phyloP scores from a whole-genome alignment of 2,113 vertebrate species.

The Seriola dumerili region DNA sequence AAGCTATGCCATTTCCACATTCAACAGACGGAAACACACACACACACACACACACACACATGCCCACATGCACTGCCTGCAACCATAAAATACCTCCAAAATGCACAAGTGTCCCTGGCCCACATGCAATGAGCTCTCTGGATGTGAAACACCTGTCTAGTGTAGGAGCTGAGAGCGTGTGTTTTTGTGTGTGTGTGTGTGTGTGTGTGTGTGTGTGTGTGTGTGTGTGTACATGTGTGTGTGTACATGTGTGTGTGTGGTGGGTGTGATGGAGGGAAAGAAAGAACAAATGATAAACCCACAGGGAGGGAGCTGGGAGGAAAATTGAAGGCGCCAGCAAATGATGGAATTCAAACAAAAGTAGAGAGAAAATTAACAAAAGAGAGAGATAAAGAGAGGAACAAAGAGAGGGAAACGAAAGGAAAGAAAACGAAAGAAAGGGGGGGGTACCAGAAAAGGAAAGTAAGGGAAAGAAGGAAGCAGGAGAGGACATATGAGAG shows the following conservation, averaged over 20 bases:
- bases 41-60: constrained; percentile 4
- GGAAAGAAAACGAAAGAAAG: neutral
- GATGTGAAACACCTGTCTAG: constrained; percentile 32
- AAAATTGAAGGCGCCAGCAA: neutral
- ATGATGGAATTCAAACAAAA: constrained; percentile 19
- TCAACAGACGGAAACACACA: constrained; percentile 29
- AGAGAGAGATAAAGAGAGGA: neutral
- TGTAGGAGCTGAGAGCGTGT: constrained; percentile 23
- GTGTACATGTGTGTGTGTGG: neutral
- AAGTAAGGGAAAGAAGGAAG: neutral
- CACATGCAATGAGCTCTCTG: constrained; percentile 42
- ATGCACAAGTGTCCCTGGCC: constrained; percentile 40
- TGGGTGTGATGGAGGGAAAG: neutral
- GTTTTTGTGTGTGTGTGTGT: constrained; percentile 1
- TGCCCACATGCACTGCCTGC: constrained; percentile 62
- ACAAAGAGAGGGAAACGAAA: neutral
- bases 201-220: constrained; percentile 10
- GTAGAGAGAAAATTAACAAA: neutral
- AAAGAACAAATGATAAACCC: constrained; percentile 1
- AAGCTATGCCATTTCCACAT: constrained; percentile 62
- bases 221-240: neutral
- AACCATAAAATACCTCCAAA: constrained; percentile 58
- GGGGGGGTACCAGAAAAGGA: too few species aligned
- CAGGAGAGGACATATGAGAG: neutral
- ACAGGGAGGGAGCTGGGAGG: neutral